These are phyloP conservation scores for Axinella damicornis DNA, from an alignment of 37 sponge, comb jelly and placozoan genomes.

Conservation along the genomic window DNA sequence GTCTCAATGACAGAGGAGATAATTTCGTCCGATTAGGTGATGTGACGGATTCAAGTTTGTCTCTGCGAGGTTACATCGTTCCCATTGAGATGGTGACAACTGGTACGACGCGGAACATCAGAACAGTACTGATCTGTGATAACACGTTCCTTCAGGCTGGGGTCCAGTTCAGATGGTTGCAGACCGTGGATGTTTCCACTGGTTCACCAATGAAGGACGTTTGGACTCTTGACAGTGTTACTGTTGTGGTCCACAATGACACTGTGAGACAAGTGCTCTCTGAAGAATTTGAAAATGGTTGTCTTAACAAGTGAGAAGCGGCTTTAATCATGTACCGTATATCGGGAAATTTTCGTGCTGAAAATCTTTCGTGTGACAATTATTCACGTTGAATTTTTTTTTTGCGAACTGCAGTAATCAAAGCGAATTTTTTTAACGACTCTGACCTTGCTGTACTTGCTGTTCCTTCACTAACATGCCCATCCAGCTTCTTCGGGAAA, in stretches of 20 bases:
- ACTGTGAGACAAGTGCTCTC: background rate
- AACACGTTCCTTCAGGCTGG: background rate
- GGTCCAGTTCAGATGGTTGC: constrained; percentile 25
- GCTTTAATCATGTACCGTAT: no score
- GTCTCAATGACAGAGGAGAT: background rate
- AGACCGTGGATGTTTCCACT: background rate
- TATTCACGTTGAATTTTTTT: no score
- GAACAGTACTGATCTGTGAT: background rate
- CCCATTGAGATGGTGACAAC: background rate
- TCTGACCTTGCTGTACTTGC: no score
- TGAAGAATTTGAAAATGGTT: no score
- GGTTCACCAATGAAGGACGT: background rate
- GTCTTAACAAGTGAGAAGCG: background rate
- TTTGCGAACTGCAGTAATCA: no score
- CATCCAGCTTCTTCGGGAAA: no score
- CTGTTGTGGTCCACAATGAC: background rate
- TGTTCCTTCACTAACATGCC: no score
- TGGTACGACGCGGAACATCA: background rate
- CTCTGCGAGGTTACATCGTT: constrained; percentile 8
- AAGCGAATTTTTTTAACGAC: no score
- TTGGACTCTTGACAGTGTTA: background rate
- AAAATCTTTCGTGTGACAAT: no score
- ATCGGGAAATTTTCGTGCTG: no score
- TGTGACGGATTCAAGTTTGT: background rate
- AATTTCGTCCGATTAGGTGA: background rate